Evolutionary conservation across 2,888 invertebrate genomes (phyloP).

Genomic region (Ophraella communa): DNA sequence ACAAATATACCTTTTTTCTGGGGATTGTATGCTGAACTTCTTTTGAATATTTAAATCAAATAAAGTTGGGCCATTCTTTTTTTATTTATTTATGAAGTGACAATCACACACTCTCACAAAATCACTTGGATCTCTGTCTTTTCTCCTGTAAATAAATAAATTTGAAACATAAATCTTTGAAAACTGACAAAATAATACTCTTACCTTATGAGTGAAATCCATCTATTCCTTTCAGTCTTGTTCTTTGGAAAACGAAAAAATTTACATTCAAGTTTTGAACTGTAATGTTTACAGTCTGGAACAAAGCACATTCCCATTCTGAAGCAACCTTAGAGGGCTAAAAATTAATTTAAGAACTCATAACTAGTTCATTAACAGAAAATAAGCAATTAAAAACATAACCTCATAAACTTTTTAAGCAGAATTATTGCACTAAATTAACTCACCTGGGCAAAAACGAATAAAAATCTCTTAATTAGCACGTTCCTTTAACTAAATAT

Average conservation of each 20-base stretch:
- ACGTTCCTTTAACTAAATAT: neutral
- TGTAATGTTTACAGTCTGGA: too few relatives aligned
- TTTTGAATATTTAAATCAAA: conserved; percentile 3
- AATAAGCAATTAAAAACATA: neutral
- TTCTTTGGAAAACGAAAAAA: too few relatives aligned
- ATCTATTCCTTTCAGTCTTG: too few relatives aligned
- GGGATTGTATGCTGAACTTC: neutral
- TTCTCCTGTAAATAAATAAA: conserved; percentile 5
- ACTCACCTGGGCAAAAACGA: neutral
- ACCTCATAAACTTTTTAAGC: neutral
- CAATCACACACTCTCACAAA: neutral
- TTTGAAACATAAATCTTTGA: conserved; percentile 6
- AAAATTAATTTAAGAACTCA: too few relatives aligned
- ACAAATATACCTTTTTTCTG: conserved; percentile 7
- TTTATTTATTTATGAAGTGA: conserved; percentile 4
- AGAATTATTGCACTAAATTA: neutral
- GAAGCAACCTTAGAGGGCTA: too few relatives aligned
- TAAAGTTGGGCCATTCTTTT: conserved; percentile 5
- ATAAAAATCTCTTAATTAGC: neutral
- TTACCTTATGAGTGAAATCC: too few relatives aligned
- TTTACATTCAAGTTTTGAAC: too few relatives aligned
- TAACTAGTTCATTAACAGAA: too few relatives aligned
- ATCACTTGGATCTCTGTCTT: conserved; percentile 6
- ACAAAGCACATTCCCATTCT: too few relatives aligned
- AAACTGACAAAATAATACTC: neutral